Conservation (phyloP, 2,888 invertebrate genomes). For the Cephonodes hylas region DNA sequence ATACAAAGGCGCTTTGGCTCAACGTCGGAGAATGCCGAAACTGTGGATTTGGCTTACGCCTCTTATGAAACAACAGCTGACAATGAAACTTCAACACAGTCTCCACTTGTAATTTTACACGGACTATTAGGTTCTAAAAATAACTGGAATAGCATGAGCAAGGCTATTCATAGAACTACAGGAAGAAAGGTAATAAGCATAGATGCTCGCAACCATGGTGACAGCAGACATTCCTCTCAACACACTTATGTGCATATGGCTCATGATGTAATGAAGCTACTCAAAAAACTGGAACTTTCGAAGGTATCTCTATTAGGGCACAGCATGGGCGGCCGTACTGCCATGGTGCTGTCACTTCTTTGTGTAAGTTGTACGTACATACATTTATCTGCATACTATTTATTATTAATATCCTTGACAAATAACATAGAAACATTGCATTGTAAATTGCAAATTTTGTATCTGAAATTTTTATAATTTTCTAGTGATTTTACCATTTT, state of each 20-base stretch:
- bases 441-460: too few relatives aligned
- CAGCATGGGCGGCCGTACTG: conserved; percentile 97
- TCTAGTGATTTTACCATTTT: not conserved
- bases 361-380: conserved; percentile 74
- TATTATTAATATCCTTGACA: too few relatives aligned
- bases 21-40: conserved; percentile 58
- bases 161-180: conserved; percentile 85
- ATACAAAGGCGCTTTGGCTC: conserved; percentile 38
- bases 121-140: conserved; percentile 95
- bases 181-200: conserved; percentile 89
- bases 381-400: not conserved
- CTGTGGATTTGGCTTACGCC: conserved; percentile 85
- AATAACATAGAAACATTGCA: too few relatives aligned
- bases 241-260: conserved; percentile 91
- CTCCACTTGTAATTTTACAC: conserved; percentile 92
- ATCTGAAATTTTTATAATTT: too few relatives aligned
- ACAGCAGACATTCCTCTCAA: conserved; percentile 89
- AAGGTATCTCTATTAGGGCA: conserved; percentile 91
- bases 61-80: conserved; percentile 82
- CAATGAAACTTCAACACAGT: conserved; percentile 42
- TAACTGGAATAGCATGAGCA: conserved; percentile 95
- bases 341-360: conserved; percentile 91
- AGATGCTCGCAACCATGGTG: conserved; percentile 97
- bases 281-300: conserved; percentile 82
- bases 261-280: conserved; percentile 78